Evolutionary conservation across 2,888 invertebrate species (phyloP).

Genomic region (Campaea margaritaria): DNA sequence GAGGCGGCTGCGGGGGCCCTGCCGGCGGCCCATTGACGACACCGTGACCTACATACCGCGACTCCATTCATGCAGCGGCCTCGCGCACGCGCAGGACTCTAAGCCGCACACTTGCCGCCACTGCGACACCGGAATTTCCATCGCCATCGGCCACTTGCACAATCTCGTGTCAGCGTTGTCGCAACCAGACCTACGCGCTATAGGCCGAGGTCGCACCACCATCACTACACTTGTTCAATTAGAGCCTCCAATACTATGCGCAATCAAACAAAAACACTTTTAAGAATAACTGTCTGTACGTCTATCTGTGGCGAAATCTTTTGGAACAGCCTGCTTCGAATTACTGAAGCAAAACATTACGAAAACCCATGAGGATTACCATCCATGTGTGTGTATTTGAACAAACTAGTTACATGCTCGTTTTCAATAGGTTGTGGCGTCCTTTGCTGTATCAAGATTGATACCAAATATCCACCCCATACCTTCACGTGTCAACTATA

Average conservation of each 20-base stretch:
- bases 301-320: conserved; percentile 43
- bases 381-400: background rate
- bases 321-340: conserved; percentile 18
- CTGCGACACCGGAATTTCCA: conserved; percentile 77
- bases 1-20: conserved; percentile 75
- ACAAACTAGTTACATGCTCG: no score
- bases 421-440: background rate
- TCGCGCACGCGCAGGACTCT: conserved; percentile 75
- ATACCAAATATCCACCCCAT: background rate
- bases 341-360: conserved; percentile 18
- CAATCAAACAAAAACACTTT: conserved; percentile 58
- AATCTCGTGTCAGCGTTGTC: conserved; percentile 70
- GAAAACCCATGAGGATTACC: conserved; percentile 3
- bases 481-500: background rate
- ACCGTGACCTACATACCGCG: conserved; percentile 83
- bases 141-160: conserved; percentile 76
- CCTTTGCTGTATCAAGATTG: background rate
- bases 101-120: conserved; percentile 63
- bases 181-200: conserved; percentile 69
- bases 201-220: conserved; percentile 70
- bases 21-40: conserved; percentile 83
- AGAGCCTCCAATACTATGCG: conserved; percentile 68
- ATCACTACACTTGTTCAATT: conserved; percentile 81
- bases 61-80: conserved; percentile 83
- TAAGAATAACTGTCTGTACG: conserved; percentile 38